A percentile compares a stretch with the other conserved stretches of the same genome.
These are phyloP conservation scores for Scaptomyza parva DNA, from an alignment of 2,888 invertebrate species.

Conservation along the genomic window DNA sequence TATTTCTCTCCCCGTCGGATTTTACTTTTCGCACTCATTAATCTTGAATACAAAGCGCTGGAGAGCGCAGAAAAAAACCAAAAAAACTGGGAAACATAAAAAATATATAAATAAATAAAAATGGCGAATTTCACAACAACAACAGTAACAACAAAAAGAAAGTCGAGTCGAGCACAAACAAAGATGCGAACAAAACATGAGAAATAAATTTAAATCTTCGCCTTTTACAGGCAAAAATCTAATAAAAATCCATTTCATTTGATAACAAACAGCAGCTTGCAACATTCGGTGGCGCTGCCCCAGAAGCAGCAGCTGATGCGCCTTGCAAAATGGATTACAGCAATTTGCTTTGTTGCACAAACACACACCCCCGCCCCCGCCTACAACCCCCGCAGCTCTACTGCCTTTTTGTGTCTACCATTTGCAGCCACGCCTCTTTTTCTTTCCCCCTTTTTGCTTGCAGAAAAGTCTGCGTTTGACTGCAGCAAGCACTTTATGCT, in stretches of 20 bases:
- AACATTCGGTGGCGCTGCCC: conserved; percentile 15
- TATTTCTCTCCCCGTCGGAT: conserved; percentile 8
- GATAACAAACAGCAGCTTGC: conserved; percentile 55
- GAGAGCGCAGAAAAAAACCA: conserved; percentile 38
- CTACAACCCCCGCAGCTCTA: background rate
- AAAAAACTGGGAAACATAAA: conserved; percentile 9
- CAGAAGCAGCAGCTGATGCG: conserved; percentile 73
- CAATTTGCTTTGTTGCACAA: conserved; percentile 79
- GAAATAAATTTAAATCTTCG: conserved; percentile 74
- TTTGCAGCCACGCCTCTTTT: background rate
- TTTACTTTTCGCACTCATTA: conserved; percentile 52
- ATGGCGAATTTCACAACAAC: conserved; percentile 1
- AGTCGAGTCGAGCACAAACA: conserved; percentile 48
- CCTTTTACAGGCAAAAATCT: conserved; percentile 71
- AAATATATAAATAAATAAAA: conserved; percentile 7
- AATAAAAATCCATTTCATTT: conserved; percentile 78
- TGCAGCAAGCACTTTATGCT: conserved; percentile 9
- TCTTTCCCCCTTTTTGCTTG: conserved; percentile 15
- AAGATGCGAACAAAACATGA: conserved; percentile 53
- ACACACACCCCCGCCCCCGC: conserved; percentile 28
- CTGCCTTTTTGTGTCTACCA: background rate
- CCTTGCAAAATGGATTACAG: conserved; percentile 75
- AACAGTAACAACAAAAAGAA: conserved; percentile 43
- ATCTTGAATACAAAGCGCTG: conserved; percentile 60
- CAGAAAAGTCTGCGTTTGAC: conserved; percentile 54